Evolutionary conservation across 2,113 vertebrate species (phyloP), one percentile per base, ranked within the genome.

Genomic region (Patagioenas fasciata): DNA sequence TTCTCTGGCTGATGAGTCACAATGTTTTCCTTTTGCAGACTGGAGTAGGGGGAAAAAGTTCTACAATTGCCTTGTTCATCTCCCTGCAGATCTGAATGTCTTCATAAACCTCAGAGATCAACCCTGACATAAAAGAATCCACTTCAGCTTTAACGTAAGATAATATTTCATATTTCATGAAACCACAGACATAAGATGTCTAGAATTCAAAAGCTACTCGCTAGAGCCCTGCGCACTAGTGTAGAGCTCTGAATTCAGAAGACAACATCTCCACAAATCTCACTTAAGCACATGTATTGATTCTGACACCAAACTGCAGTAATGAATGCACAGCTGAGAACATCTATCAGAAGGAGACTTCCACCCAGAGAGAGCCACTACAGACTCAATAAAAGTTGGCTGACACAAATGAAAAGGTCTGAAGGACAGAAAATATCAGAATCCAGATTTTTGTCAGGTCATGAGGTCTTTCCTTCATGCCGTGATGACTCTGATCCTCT

Each of bases 11-110:
- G 60, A 38, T 77, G 95, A 96, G 89, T 89, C 89, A 93, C 64
- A 78, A 29, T 93, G 87, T 95, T 96, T 89, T 95, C 62, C 53
- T 96, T 91, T 85, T 2, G 11, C 89, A 96, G 88, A 89, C 17
- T 66, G 44, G 62, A 90, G 80, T 9, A 89, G 23, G 36, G 36
- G 61, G 47, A 79, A 91, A n/a, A 80, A 94, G 72, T 57, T 75
- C 12, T 23, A 72, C 77, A 75, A 72, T 79, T 79, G 85, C 93
- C 70, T 90, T 90, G 93, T 91, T 95, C 92, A 91, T 95, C 92
- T 95, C 21, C 2, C 83, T 84, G 88, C 85, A 86, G 38, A 50
- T 53, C 65, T 86, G 89, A 95, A 60, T 15, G 65, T 80, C 73
- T 91, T 94, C 88, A 54, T 61, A 91, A 93, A 67, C 48, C 57